phyloP scores from a whole-genome alignment of 2,888 invertebrate species.

The Blera fallax region DNA sequence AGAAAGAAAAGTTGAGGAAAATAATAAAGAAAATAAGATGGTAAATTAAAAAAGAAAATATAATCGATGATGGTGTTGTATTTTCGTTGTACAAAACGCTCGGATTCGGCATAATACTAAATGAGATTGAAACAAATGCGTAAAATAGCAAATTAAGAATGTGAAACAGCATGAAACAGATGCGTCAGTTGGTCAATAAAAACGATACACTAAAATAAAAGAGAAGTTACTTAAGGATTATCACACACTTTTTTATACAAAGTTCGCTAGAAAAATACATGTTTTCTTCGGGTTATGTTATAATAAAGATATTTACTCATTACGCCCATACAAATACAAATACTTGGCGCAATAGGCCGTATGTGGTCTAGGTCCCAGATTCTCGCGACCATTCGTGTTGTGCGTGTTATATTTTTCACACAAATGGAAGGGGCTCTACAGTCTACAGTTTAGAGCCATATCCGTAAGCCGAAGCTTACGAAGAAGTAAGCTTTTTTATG shows the following conservation, averaged over 20 bases:
- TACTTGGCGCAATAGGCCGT: too few relatives aligned
- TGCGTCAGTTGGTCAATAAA: neutral
- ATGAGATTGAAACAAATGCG: conserved; percentile 1
- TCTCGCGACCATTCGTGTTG: too few relatives aligned
- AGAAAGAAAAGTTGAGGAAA: conserved; percentile 12
- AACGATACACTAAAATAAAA: neutral
- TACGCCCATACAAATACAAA: too few relatives aligned
- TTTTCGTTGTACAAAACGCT: neutral
- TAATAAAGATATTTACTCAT: neutral
- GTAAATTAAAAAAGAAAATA: conserved; percentile 6
- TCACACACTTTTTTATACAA: neutral
- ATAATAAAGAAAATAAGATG: conserved; percentile 23
- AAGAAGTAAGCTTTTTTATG: too few relatives aligned
- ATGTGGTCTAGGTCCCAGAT: too few relatives aligned
- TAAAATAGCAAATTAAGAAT: neutral
- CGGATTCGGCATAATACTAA: neutral
- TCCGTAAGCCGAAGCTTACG: too few relatives aligned
- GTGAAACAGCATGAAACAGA: neutral
- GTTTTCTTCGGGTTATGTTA: neutral
- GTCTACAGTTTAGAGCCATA: too few relatives aligned
- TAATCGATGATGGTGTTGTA: neutral
- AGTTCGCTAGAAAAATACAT: neutral
- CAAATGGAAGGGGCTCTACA: too few relatives aligned
- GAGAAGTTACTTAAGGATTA: neutral
- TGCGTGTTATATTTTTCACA: too few relatives aligned